Evolutionary conservation across 2,888 invertebrate species (phyloP).

Genomic region (Sympetrum striolatum): DNA sequence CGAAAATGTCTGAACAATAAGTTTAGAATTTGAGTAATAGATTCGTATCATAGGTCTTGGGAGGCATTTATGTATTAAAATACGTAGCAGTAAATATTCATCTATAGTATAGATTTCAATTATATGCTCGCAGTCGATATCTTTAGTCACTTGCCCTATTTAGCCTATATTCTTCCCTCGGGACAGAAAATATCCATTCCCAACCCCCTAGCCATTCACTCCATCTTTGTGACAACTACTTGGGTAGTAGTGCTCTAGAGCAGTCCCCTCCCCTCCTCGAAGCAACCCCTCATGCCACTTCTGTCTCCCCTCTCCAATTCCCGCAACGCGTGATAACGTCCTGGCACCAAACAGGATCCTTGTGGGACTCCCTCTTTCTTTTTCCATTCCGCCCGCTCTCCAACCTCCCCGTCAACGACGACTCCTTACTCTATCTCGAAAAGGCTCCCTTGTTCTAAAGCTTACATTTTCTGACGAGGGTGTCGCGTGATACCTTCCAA

Average conservation of each 20-base stretch:
- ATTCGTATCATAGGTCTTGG: too few relatives aligned
- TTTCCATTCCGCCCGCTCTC: not conserved
- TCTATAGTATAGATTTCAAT: too few relatives aligned
- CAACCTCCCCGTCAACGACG: not conserved
- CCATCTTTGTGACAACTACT: not conserved
- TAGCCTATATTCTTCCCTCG: not conserved
- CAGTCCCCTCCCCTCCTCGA: not conserved
- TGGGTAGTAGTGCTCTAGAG: not conserved
- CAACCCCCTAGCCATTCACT: not conserved
- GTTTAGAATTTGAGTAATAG: too few relatives aligned
- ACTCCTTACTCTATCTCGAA: not conserved
- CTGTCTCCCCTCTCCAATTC: not conserved
- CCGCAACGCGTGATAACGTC: not conserved
- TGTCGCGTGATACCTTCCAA: slow-evolving; percentile 18
- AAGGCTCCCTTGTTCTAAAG: not conserved
- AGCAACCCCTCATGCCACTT: not conserved
- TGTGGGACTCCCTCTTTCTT: not conserved
- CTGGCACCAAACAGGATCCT: not conserved
- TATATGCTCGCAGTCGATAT: too few relatives aligned
- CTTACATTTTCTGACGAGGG: slow-evolving; percentile 1
- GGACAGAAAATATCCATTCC: not conserved
- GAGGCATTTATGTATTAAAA: too few relatives aligned
- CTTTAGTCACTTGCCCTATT: not conserved
- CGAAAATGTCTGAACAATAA: too few relatives aligned
- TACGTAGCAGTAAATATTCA: too few relatives aligned